Percentiles rank a stretch among this genome's conserved stretches.
These are phyloP conservation scores for Gymnothorax javanicus DNA, from an alignment of 2,797 vertebrate genomes.

Conservation along the genomic window DNA sequence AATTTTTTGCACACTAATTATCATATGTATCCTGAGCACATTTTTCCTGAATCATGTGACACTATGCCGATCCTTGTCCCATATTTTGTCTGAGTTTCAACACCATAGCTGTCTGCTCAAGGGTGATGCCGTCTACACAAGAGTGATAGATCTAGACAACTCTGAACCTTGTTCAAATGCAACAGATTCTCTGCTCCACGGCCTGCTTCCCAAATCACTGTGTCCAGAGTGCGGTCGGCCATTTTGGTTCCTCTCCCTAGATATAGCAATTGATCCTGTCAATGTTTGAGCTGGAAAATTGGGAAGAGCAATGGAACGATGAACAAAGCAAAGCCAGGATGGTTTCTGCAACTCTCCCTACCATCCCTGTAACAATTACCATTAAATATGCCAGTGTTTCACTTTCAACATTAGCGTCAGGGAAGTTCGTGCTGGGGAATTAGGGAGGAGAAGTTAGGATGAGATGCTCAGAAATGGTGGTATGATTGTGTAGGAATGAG, in stretches of 20 bases:
- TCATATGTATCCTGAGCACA: not conserved
- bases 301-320: conserved; percentile 23
- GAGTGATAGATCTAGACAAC: not conserved
- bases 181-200: not conserved
- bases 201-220: not conserved
- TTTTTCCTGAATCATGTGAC: not conserved
- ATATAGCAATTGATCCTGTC: not conserved
- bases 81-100: not conserved
- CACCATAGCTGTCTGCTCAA: not conserved
- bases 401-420: conserved; percentile 47
- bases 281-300: not conserved
- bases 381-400: conserved; percentile 55
- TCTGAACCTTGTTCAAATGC: not conserved
- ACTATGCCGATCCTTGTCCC: too few species aligned
- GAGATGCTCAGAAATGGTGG: too few species aligned
- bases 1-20: not conserved
- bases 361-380: conserved; percentile 52
- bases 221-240: not conserved
- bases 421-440: not conserved
- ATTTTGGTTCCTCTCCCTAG: not conserved
- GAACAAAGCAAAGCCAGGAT: conserved; percentile 38
- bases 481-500: not conserved
- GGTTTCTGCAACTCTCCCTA: conserved; percentile 44
- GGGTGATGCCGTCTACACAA: not conserved
- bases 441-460: too few species aligned